Conservation (phyloP, 2,888 invertebrate species). For the Brachyopa scutellaris region DNA sequence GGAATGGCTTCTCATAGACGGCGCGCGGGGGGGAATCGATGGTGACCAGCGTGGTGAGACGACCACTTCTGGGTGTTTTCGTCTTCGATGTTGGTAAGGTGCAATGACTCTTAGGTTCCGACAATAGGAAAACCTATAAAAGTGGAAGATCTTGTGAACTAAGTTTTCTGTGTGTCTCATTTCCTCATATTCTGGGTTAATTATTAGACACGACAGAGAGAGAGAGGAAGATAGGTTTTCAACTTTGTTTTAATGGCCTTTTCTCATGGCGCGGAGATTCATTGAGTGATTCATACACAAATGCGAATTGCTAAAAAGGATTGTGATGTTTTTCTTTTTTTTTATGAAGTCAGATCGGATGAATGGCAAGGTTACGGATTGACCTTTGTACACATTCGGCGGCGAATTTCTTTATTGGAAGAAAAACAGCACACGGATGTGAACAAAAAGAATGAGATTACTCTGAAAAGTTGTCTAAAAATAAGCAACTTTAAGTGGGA, state of each 20-base stretch:
- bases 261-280: too few relatives aligned
- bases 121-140: slow-evolving; percentile 28
- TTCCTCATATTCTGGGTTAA: slow-evolving; percentile 21
- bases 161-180: slow-evolving; percentile 13
- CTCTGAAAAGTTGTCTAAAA: too few relatives aligned
- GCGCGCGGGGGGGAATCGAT: not conserved
- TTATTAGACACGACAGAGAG: slow-evolving; percentile 14
- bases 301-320: too few relatives aligned
- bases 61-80: slow-evolving; percentile 24
- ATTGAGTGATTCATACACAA: too few relatives aligned
- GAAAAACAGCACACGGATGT: too few relatives aligned
- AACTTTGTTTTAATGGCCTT: slow-evolving; percentile 20
- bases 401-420: too few relatives aligned
- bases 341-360: too few relatives aligned
- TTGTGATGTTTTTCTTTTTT: too few relatives aligned
- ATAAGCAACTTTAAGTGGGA: too few relatives aligned
- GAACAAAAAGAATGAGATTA: too few relatives aligned
- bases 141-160: slow-evolving; percentile 12
- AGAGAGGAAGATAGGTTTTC: not conserved
- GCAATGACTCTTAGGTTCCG: slow-evolving; percentile 56
- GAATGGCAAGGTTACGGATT: too few relatives aligned
- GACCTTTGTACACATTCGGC: too few relatives aligned
- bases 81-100: slow-evolving; percentile 33
- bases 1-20: slow-evolving; percentile 51
- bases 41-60: slow-evolving; percentile 47